phyloP scores from a whole-genome alignment of 2,797 vertebrate species.

The Balearica regulorum region DNA sequence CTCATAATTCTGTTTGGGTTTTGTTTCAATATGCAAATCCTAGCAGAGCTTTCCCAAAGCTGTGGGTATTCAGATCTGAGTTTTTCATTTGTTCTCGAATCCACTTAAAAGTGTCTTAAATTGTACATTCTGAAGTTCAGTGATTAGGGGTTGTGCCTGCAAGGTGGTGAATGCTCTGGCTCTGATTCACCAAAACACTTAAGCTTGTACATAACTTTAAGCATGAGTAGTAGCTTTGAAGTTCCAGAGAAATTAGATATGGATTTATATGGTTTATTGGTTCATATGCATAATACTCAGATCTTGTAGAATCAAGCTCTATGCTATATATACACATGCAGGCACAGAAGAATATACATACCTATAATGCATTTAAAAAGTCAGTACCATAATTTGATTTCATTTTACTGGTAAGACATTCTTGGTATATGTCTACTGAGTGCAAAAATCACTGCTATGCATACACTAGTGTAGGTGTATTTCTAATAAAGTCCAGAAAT shows the following conservation, averaged over 20 bases:
- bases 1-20: neutral
- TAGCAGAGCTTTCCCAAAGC: neutral
- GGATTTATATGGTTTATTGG: neutral
- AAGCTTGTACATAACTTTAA: neutral
- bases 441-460: neutral
- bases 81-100: neutral
- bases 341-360: accelerated
- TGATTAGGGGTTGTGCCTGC: neutral
- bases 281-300: neutral
- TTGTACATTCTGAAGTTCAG: neutral
- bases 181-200: neutral
- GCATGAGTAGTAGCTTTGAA: neutral
- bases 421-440: neutral
- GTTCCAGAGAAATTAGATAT: neutral
- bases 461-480: neutral
- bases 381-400: neutral
- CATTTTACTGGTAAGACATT: neutral
- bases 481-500: neutral
- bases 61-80: neutral
- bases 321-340: neutral
- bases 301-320: neutral
- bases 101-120: neutral
- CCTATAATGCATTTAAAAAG: neutral
- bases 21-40: neutral
- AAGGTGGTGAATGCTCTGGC: neutral